Percentiles rank a stretch among this genome's conserved stretches.
Evolutionary conservation across 2,888 invertebrate genomes (phyloP).

Genomic region (Pollenia griseotomentosa): DNA sequence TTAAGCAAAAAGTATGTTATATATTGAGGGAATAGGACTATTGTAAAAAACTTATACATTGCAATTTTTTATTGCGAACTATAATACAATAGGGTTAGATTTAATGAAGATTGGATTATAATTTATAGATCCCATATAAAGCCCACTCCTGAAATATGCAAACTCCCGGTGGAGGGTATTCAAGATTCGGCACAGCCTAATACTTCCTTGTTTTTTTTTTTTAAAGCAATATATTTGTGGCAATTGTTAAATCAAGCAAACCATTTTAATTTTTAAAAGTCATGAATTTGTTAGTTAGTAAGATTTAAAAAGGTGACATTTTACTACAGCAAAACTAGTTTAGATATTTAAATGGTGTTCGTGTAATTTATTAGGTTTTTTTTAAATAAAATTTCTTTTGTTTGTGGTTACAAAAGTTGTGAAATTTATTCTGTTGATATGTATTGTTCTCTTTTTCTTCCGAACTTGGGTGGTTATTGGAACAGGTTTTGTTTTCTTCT

Average conservation of each 20-base stretch:
- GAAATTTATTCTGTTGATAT: slow-evolving; percentile 9
- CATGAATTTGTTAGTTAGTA: neutral
- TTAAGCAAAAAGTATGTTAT: too few species aligned
- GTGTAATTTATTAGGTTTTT: slow-evolving; percentile 39
- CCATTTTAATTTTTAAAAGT: slow-evolving; percentile 6
- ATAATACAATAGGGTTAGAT: too few species aligned
- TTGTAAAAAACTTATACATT: too few species aligned
- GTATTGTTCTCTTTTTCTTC: slow-evolving; percentile 5
- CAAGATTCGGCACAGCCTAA: too few species aligned
- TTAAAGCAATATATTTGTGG: neutral
- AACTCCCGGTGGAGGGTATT: too few species aligned
- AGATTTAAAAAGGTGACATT: neutral
- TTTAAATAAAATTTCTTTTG: slow-evolving; percentile 37
- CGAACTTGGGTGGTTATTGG: slow-evolving; percentile 5
- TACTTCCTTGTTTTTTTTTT: too few species aligned
- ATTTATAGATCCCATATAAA: too few species aligned
- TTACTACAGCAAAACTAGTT: slow-evolving; percentile 1
- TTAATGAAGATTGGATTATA: too few species aligned
- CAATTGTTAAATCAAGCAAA: slow-evolving; percentile 40
- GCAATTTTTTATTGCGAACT: too few species aligned
- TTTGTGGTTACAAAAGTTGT: slow-evolving; percentile 40
- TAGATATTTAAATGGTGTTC: slow-evolving; percentile 24
- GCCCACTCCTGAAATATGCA: too few species aligned
- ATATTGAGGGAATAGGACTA: too few species aligned
- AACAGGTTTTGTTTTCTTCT: slow-evolving; percentile 50